Evolutionary conservation across 2,888 invertebrate genomes (phyloP), one percentile per base, ranked within the genome.

Genomic region (Rhamphomyia laevipes): DNA sequence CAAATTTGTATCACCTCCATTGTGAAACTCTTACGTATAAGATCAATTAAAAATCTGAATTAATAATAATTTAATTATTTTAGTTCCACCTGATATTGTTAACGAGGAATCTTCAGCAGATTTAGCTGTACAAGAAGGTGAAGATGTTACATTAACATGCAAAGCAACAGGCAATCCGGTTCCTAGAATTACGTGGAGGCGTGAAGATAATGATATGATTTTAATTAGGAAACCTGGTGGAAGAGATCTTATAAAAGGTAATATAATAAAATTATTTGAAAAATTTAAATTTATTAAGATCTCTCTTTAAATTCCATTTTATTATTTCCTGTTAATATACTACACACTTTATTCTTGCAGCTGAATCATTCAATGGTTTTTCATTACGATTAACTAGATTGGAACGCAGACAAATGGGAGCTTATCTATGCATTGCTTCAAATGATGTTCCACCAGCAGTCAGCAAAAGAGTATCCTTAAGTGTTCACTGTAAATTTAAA

Each of bases 381-480:
- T 74, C 77, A 52, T 69, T 88, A 58, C 75, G 80, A 56, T 78
- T 93, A 61, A 77, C 84, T 74, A 81, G 86, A 53, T 78, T 92
- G 60, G 88, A 90, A 63, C 76, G 92, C 46, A 78, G 85, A 60
- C 92, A 93, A 74, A 92, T 91, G 86, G 92, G 91, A 35, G 84
- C 87, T 30, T 92, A 91, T 70, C 78, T 92, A 59, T 93, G 92
- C 74, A 90, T 91, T 61, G 92, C 92, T 13, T 85, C 84, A 63
- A 93, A 93, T 67, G 89, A 90, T 67, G 91, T 93, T 41, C 90
- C 90, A 27, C 91, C 91, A 6, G 86, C 91, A 10, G 90, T 89
- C 62, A 89, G 87, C 74, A 90, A 90, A 68, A 74, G 89, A 58
- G 89, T 92, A 59, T 84, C 84, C 44, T 78, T 93, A 51, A 84